A percentile compares a stretch with the other conserved stretches of the same genome.
These are phyloP conservation scores for Archaeoteleia sp. DNA, from an alignment of 2,888 invertebrate genomes.

Conservation along the genomic window DNA sequence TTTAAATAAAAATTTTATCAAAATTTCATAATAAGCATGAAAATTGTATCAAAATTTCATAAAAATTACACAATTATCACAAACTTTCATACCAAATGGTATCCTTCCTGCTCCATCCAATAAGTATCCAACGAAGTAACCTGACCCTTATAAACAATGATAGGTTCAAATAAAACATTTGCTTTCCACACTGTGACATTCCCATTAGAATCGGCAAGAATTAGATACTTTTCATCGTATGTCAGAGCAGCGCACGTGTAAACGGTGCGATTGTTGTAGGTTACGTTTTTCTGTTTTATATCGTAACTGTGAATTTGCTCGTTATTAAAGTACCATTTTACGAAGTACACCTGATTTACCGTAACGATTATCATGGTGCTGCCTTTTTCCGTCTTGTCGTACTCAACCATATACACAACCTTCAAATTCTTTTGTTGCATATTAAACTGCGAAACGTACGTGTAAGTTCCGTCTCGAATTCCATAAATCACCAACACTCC, in stretches of 20 bases:
- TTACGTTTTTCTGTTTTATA: slow-evolving; percentile 56
- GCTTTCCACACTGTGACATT: slow-evolving; percentile 74
- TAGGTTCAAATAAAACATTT: slow-evolving; percentile 58
- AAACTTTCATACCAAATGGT: slow-evolving; percentile 59
- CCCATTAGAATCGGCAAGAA: slow-evolving; percentile 73
- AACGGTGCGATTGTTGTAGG: slow-evolving; percentile 55
- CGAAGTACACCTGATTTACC: slow-evolving; percentile 58
- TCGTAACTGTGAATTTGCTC: slow-evolving; percentile 60
- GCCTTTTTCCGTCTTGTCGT: slow-evolving; percentile 30
- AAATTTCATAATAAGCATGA: slow-evolving; percentile 3
- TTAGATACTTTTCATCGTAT: slow-evolving; percentile 73
- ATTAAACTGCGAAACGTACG: slow-evolving; percentile 63
- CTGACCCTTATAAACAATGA: slow-evolving; percentile 65
- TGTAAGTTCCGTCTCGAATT: slow-evolving; percentile 37
- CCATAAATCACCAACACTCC: slow-evolving; percentile 62
- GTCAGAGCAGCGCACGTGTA: slow-evolving; percentile 73
- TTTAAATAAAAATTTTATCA: too few relatives aligned
- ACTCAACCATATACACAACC: slow-evolving; percentile 55
- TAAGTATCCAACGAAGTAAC: slow-evolving; percentile 69
- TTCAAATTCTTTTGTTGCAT: slow-evolving; percentile 54
- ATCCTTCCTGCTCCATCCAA: slow-evolving; percentile 61
- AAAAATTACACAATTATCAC: slow-evolving; percentile 6
- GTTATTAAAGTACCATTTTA: slow-evolving; percentile 61
- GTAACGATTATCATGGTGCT: slow-evolving; percentile 68
- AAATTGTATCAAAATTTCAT: neutral